Evolutionary conservation across 2,797 vertebrate species (phyloP).

Genomic region (Pantherophis vulpinus): DNA sequence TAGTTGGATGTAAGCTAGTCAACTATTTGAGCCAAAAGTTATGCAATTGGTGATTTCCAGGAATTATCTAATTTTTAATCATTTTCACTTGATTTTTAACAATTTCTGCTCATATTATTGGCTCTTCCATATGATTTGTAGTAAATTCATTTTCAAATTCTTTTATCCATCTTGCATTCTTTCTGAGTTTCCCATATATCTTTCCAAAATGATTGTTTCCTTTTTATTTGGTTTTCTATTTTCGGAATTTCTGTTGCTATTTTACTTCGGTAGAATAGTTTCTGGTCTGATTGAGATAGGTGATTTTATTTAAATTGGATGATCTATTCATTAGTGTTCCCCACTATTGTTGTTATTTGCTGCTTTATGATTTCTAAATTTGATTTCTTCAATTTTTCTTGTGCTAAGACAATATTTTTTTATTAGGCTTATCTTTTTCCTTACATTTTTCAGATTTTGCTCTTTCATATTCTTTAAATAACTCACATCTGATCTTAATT

Average conservation of each 20-base stretch:
- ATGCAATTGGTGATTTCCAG: background rate
- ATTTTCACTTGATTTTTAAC: background rate
- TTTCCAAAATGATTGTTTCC: background rate
- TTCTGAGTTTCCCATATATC: background rate
- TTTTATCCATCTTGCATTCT: background rate
- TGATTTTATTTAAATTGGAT: background rate
- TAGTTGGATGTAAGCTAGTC: no score
- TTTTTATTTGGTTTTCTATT: background rate
- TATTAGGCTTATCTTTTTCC: background rate
- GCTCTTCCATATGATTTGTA: background rate
- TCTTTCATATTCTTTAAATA: background rate
- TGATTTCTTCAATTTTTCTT: background rate
- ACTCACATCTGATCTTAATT: background rate
- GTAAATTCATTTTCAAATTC: background rate
- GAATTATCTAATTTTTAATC: background rate
- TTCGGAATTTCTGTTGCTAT: background rate
- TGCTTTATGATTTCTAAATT: background rate
- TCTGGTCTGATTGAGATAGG: background rate
- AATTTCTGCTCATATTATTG: background rate
- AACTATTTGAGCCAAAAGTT: background rate
- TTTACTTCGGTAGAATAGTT: background rate
- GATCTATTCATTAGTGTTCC: background rate
- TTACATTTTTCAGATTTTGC: background rate
- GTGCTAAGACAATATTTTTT: background rate
- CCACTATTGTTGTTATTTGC: background rate